Percentiles rank a stretch among this genome's conserved stretches.
phyloP scores from a whole-genome alignment of 2,888 invertebrate genomes.

The Luffia ferchaultella region DNA sequence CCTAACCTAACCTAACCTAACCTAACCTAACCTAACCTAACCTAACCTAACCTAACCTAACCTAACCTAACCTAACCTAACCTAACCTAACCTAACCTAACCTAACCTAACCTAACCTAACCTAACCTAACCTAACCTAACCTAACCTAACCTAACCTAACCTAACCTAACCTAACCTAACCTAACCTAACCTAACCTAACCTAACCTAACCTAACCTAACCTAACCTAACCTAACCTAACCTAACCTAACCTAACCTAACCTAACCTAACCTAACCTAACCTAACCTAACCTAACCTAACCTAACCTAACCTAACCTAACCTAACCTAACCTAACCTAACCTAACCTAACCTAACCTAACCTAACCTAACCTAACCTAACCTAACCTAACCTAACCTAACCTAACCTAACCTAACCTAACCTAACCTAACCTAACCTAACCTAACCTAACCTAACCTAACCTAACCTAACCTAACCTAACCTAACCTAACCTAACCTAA shows the following conservation, averaged over 20 bases:
- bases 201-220: conserved; percentile 6
- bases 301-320: conserved; percentile 9
- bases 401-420: conserved; percentile 11
- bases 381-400: conserved; percentile 8
- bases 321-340: conserved; percentile 8
- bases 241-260: conserved; percentile 5
- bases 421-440: conserved; percentile 12
- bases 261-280: conserved; percentile 9
- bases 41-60: conserved; percentile 10
- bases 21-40: conserved; percentile 9
- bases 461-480: conserved; percentile 10
- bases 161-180: conserved; percentile 7
- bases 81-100: conserved; percentile 9
- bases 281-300: conserved; percentile 11
- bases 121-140: conserved; percentile 10
- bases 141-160: conserved; percentile 9
- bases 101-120: conserved; percentile 9
- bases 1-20: conserved; percentile 9
- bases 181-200: conserved; percentile 6
- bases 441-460: conserved; percentile 9
- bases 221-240: conserved; percentile 7
- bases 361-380: conserved; percentile 6
- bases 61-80: conserved; percentile 9
- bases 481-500: conserved; percentile 8
- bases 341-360: conserved; percentile 9